These are phyloP conservation scores for Protonemura montana DNA, from an alignment of 2,888 invertebrate genomes.

Conservation along the genomic window DNA sequence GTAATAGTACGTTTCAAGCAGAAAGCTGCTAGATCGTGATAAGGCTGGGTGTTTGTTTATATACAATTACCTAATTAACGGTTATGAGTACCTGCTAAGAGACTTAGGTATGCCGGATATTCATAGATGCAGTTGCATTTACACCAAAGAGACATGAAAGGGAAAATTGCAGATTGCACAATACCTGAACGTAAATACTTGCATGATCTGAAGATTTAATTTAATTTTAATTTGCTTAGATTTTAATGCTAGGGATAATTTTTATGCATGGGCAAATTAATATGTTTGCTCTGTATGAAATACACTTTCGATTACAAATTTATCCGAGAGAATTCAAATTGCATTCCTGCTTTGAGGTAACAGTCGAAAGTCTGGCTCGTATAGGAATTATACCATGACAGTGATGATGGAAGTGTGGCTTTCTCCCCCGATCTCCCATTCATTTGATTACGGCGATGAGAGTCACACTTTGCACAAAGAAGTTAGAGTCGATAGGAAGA, in stretches of 20 bases:
- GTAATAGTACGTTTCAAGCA: not conserved
- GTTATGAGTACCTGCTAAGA: not conserved
- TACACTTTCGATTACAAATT: not conserved
- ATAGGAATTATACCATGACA: not conserved
- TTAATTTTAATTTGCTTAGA: not conserved
- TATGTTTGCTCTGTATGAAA: not conserved
- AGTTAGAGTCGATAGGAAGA: not conserved
- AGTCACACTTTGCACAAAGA: not conserved
- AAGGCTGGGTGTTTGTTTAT: not conserved
- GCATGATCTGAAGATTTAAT: not conserved
- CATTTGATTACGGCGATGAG: not conserved
- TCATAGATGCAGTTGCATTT: not conserved
- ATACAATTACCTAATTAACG: not conserved
- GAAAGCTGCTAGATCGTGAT: slow-evolving; percentile 12
- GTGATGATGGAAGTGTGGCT: not conserved
- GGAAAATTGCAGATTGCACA: not conserved
- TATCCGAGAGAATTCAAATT: not conserved
- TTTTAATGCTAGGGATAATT: no score
- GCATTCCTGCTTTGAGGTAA: not conserved
- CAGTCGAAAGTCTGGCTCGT: no score
- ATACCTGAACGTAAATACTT: not conserved
- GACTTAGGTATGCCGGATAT: not conserved
- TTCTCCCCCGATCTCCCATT: not conserved
- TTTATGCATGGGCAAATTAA: not conserved
- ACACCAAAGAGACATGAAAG: not conserved